A percentile compares a stretch with the other conserved stretches of the same genome.
These are phyloP conservation scores for Agrotis puta DNA, from an alignment of 2,888 invertebrate species.

Conservation along the genomic window DNA sequence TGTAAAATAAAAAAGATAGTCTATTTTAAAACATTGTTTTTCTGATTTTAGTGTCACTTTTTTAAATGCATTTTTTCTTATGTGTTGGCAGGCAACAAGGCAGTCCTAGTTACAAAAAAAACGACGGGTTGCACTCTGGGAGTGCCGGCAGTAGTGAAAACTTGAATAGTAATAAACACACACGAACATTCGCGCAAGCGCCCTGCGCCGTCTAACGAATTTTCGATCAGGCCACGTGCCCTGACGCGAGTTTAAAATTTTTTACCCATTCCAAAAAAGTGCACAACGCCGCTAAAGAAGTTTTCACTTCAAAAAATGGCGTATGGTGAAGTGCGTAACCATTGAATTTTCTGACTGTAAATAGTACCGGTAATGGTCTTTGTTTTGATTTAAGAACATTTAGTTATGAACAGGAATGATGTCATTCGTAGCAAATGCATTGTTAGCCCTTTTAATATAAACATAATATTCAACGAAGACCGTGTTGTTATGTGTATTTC, in stretches of 20 bases:
- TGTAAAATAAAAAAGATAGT: neutral
- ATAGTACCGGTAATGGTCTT: neutral
- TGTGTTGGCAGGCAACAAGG: too few relatives aligned
- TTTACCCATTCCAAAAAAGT: too few relatives aligned
- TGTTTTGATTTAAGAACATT: conserved; percentile 15
- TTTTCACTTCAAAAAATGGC: neutral
- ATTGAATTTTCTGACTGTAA: neutral
- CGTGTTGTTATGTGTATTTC: conserved; percentile 26
- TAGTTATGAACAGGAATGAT: conserved; percentile 44
- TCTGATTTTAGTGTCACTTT: too few relatives aligned
- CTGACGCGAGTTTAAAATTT: too few relatives aligned
- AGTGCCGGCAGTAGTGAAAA: too few relatives aligned
- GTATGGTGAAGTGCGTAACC: neutral
- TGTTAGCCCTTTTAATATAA: conserved; percentile 38
- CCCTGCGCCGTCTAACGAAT: too few relatives aligned
- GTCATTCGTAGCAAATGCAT: conserved; percentile 36
- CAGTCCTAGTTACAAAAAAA: too few relatives aligned
- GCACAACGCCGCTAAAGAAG: too few relatives aligned
- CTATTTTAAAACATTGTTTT: neutral
- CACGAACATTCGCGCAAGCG: too few relatives aligned
- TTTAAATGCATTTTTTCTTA: neutral
- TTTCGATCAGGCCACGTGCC: too few relatives aligned
- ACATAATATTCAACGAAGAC: neutral
- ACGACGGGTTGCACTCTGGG: too few relatives aligned
- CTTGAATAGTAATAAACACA: too few relatives aligned